These are phyloP conservation scores for Emmelina monodactyla DNA, from an alignment of 2,888 invertebrate species.

Conservation along the genomic window DNA sequence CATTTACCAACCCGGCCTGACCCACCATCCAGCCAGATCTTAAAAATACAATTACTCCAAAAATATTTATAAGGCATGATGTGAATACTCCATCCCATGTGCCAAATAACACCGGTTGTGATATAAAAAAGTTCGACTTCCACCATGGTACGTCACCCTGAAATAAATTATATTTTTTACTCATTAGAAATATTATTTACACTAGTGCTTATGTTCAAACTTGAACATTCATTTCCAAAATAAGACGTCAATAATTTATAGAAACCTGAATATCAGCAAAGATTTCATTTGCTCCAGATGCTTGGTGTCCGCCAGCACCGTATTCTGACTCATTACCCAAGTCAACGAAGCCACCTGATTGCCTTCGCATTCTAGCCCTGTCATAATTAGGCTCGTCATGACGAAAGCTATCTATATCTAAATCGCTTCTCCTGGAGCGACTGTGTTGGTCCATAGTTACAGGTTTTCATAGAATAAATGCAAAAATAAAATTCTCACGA, in stretches of 20 bases:
- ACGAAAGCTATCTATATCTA: conserved; percentile 52
- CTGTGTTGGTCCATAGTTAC: conserved; percentile 46
- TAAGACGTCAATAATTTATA: background rate
- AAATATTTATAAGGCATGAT: conserved; percentile 95
- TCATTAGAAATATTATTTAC: conserved; percentile 13
- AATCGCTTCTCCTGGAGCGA: conserved; percentile 39
- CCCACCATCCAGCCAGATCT: conserved; percentile 98
- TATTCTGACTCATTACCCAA: conserved; percentile 78
- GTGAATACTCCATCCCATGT: conserved; percentile 99
- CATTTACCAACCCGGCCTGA: conserved; percentile 84
- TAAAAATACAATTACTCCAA: conserved; percentile 96
- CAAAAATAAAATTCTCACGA: too few relatives aligned
- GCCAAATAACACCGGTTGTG: conserved; percentile 94
- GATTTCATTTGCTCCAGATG: conserved; percentile 87
- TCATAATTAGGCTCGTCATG: conserved; percentile 53
- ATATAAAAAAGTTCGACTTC: conserved; percentile 96
- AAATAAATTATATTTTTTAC: conserved; percentile 16
- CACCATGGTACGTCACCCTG: conserved; percentile 91
- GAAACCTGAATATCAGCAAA: conserved; percentile 91
- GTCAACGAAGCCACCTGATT: conserved; percentile 79
- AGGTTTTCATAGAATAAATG: too few relatives aligned
- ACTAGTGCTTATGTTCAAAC: background rate
- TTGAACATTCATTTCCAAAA: background rate
- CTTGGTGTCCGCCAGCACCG: conserved; percentile 83
- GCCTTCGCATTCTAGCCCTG: conserved; percentile 64